Evolutionary conservation across 2,797 vertebrate genomes (phyloP), one percentile per base, ranked within the genome.

Genomic region (Rousettus madagascariensis): DNA sequence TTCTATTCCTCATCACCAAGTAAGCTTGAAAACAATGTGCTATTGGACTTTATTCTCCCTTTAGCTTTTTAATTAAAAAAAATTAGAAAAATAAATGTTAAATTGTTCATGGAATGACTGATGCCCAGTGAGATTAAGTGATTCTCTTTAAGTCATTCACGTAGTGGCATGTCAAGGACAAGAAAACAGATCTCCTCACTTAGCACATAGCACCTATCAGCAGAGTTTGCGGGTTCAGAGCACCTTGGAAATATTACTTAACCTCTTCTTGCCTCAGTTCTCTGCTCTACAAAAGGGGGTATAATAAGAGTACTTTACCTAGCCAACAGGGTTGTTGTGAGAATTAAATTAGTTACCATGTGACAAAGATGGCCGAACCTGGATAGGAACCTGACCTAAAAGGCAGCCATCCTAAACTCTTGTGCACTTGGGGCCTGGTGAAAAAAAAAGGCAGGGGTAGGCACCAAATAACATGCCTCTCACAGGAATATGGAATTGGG

Each of bases 221-320:
- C 16, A 87, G 30, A 53, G 17, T 33, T 38, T 61, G 28, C 30
- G 46, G 28, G 74, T 80, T 95, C 46, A 69, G 19, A 53, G 16
- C 46, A 95, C 19, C 68, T 95, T 87, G 38, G 43, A 86, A 66
- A 90, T 78, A 51, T 49, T 68, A 85, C 8, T 92, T 80, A 92
- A 90, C 24, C 11, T 90, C 57, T 71, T 46, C 28, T 65, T 91
- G 68, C 20, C 38, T 91, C 83, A 36, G 19, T 69, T 86, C 19
- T 15, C 30, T 11, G 3, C 16, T 72, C 51, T 78, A 36, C 63
- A 84, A 95, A 92, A 69, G 5, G 55, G n/a, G 55, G 20, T 59
- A 61, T 13, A 63, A n/a, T 43, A 65, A 79, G 22, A 91, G 33
- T 74, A 91, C 15, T 92, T 65, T 79, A 82, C 28, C 13, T 51